Evolutionary conservation across 2,888 invertebrate species (phyloP).

Genomic region (Cheilosia grossa): DNA sequence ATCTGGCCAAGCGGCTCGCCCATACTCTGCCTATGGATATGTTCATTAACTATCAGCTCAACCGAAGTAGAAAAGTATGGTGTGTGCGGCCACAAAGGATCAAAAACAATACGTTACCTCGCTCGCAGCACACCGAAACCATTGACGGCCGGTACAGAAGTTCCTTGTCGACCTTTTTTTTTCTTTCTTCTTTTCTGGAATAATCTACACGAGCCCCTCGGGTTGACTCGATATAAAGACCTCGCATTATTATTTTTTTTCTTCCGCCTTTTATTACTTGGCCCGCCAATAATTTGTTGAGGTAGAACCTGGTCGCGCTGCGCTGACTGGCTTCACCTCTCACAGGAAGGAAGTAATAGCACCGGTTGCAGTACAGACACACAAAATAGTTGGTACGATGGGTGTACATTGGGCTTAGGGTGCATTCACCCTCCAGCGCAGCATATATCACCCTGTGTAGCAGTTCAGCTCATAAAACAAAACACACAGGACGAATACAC

Average conservation of each 20-base stretch:
- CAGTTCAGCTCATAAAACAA: conserved; percentile 58
- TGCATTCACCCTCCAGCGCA: conserved; percentile 72
- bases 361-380: conserved; percentile 67
- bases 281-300: conserved; percentile 71
- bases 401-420: conserved; percentile 66
- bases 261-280: conserved; percentile 34
- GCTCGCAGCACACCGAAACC: conserved; percentile 10
- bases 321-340: conserved; percentile 50
- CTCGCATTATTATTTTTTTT: conserved; percentile 61
- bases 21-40: conserved; percentile 50
- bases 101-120: conserved; percentile 71
- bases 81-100: conserved; percentile 71
- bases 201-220: conserved; percentile 54
- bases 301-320: conserved; percentile 74
- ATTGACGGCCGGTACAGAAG: conserved; percentile 22
- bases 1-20: conserved; percentile 59
- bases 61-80: conserved; percentile 60
- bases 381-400: conserved; percentile 32
- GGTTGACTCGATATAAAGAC: conserved; percentile 69
- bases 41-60: conserved; percentile 69
- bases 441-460: conserved; percentile 69
- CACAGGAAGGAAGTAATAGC: conserved; percentile 74
- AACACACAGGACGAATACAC: conserved; percentile 41
- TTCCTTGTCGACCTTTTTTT: conserved; percentile 34
- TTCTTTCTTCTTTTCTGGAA: conserved; percentile 27